Evolutionary conservation across 2,888 invertebrate species (phyloP).

Genomic region (Thumatha senex): DNA sequence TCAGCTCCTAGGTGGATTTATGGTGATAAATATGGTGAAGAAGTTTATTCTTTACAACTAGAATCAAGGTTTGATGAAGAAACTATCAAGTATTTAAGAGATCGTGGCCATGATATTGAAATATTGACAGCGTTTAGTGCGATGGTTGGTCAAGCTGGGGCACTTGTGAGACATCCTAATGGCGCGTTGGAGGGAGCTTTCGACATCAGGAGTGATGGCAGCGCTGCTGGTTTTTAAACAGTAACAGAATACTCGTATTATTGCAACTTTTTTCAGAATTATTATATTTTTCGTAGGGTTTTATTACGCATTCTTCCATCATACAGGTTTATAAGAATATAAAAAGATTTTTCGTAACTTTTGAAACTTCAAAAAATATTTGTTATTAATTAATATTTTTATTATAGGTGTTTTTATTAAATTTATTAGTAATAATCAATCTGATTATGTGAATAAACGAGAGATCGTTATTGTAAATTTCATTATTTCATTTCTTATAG

Average conservation of each 20-base stretch:
- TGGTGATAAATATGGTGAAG: conserved; percentile 12
- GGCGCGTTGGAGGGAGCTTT: conserved; percentile 71
- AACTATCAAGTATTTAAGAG: conserved; percentile 56
- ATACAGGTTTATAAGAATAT: no score
- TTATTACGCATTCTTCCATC: no score
- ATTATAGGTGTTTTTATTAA: no score
- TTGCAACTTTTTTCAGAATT: neutral
- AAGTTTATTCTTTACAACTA: conserved; percentile 46
- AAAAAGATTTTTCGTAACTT: no score
- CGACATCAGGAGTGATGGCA: conserved; percentile 67
- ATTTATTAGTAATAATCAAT: no score
- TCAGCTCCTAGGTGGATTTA: neutral
- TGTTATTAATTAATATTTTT: no score
- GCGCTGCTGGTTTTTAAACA: conserved; percentile 64
- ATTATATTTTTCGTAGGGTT: no score
- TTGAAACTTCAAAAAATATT: no score
- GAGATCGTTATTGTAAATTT: no score
- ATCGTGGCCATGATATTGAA: conserved; percentile 57
- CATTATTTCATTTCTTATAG: no score
- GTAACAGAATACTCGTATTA: neutral
- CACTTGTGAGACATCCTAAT: conserved; percentile 60
- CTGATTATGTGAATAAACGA: no score
- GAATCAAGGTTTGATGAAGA: conserved; percentile 62
- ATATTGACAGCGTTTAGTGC: conserved; percentile 52
- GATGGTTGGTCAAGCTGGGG: conserved; percentile 64